Percentiles rank a stretch among this genome's conserved stretches.
Evolutionary conservation across 1,140 invertebrate genomes (phyloP).

Genomic region (Drosophila rufa): DNA sequence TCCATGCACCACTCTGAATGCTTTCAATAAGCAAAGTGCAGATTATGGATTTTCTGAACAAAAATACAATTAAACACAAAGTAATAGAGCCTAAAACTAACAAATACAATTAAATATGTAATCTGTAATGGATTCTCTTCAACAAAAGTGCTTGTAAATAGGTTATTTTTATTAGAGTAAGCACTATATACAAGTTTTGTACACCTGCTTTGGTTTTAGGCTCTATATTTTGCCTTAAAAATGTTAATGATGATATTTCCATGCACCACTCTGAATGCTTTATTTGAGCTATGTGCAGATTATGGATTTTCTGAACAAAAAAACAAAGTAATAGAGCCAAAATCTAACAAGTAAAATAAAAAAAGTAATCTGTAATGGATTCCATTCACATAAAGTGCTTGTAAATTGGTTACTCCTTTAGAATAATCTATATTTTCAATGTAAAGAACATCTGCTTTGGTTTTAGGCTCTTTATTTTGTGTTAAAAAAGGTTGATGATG

Average conservation of each 20-base stretch:
- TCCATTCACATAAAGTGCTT: too few species aligned
- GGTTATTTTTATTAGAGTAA: background rate
- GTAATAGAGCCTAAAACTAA: background rate
- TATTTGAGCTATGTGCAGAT: background rate
- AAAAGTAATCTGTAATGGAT: constrained; percentile 2
- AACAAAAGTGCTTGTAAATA: background rate
- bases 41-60: constrained; percentile 7
- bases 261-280: constrained; percentile 17
- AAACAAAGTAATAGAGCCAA: background rate
- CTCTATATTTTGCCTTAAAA: background rate
- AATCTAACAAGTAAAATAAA: background rate
- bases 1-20: constrained; percentile 17
- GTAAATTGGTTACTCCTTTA: background rate
- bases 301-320: background rate
- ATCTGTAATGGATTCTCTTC: background rate
- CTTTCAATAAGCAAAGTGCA: background rate
- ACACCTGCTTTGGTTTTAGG: background rate
- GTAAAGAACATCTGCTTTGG: too few species aligned
- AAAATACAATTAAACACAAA: background rate
- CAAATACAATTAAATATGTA: background rate
- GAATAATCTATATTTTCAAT: too few species aligned
- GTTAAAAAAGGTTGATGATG: background rate
- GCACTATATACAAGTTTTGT: background rate
- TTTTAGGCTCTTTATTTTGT: too few species aligned
- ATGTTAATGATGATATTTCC: constrained; percentile 4